Evolutionary conservation across 1,140 invertebrate genomes (phyloP).

Genomic region (Drosophila kepulauana): DNA sequence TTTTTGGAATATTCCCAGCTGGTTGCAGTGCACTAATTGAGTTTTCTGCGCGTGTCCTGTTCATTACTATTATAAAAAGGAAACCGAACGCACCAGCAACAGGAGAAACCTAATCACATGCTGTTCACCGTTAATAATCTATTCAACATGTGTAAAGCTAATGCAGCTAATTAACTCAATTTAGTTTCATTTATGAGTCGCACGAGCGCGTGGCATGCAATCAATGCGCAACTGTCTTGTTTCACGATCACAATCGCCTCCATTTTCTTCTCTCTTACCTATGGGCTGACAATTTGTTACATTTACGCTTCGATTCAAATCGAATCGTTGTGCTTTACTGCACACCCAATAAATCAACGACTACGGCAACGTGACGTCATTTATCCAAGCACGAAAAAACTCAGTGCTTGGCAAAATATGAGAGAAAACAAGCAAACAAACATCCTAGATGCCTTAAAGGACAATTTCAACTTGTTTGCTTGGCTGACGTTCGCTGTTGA

Average conservation of each 20-base stretch:
- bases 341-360: conserved; percentile 33
- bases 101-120: not conserved
- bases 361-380: conserved; percentile 32
- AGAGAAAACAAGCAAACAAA: not conserved
- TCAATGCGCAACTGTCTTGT: not conserved
- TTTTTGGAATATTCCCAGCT: conserved; percentile 22
- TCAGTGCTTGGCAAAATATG: not conserved
- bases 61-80: not conserved
- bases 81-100: not conserved
- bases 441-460: conserved; percentile 16
- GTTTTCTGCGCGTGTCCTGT: not conserved
- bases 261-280: not conserved
- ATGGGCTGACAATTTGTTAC: conserved; percentile 31
- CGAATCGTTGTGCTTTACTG: conserved; percentile 24
- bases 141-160: conserved; percentile 25
- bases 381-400: conserved; percentile 16
- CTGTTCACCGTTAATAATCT: conserved; percentile 9
- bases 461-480: conserved; percentile 25
- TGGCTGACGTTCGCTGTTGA: not conserved
- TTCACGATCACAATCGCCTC: no score
- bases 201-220: conserved; percentile 1
- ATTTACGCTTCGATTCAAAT: conserved; percentile 25
- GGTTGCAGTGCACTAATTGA: conserved; percentile 17
- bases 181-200: conserved; percentile 20
- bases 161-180: conserved; percentile 47